Conservation (phyloP, 2,113 vertebrate species). For the Clarias macrocephalus region DNA sequence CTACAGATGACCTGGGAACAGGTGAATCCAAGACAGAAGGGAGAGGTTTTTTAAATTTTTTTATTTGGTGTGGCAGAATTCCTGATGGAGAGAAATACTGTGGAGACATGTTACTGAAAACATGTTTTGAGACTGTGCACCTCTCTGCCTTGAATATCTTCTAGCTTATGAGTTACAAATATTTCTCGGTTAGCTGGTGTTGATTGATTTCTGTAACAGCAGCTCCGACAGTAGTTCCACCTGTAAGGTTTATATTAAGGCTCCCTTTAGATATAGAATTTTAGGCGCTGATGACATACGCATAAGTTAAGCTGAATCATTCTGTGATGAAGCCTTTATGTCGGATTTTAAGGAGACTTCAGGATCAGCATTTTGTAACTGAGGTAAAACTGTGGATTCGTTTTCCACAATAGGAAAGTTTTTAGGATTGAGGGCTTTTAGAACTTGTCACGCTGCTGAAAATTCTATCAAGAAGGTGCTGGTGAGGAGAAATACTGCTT, state of each 20-base stretch:
- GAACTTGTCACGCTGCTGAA: not conserved
- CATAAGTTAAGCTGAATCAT: not conserved
- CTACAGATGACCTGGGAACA: not conserved
- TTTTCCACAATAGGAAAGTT: not conserved
- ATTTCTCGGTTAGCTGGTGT: not conserved
- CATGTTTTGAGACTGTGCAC: not conserved
- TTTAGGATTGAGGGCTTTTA: not conserved
- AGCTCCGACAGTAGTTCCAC: not conserved
- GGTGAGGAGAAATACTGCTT: not conserved
- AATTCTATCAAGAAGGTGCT: not conserved
- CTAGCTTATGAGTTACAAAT: no score
- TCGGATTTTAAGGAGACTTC: not conserved
- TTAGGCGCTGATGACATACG: not conserved
- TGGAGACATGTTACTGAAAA: not conserved
- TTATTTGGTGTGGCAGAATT: not conserved
- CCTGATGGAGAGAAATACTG: no score
- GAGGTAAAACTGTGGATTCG: not conserved
- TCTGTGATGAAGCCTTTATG: not conserved
- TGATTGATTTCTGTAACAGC: not conserved
- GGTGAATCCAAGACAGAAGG: not conserved
- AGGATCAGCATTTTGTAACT: not conserved
- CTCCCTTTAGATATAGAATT: not conserved
- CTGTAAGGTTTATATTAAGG: not conserved
- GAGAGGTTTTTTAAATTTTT: not conserved
- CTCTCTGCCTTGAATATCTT: not conserved